Evolutionary conservation across 2,113 vertebrate species (phyloP).

Genomic region (Todiramphus saurophagus): DNA sequence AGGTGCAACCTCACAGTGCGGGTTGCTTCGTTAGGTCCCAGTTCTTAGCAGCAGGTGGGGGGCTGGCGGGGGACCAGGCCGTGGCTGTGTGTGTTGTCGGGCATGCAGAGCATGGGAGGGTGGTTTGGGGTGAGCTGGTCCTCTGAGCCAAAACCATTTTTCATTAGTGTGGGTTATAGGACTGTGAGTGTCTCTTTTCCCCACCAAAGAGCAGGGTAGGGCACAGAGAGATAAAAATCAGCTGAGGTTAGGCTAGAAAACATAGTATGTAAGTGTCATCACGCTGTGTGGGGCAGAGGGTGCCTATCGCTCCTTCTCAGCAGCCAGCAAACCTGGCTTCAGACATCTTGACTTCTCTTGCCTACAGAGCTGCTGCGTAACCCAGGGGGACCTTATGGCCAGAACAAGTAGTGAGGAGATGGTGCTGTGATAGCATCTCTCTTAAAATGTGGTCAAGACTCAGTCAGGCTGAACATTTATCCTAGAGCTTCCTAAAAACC

Average conservation of each 20-base stretch:
- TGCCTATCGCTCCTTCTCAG: neutral
- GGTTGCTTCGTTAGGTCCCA: neutral
- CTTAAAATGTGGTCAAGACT: neutral
- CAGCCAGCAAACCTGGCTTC: neutral
- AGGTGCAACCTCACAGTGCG: neutral
- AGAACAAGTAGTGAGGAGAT: neutral
- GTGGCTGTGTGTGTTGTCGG: accelerated
- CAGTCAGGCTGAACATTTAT: neutral
- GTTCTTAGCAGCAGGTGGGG: neutral
- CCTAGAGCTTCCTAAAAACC: neutral
- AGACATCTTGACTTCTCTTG: neutral
- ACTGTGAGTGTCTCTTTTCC: neutral
- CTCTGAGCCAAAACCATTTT: neutral
- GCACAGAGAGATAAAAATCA: neutral
- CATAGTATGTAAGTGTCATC: neutral
- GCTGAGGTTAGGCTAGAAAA: neutral
- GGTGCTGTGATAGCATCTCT: neutral
- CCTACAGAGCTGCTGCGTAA: neutral
- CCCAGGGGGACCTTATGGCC: neutral
- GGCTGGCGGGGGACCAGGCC: neutral
- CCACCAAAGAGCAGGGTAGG: neutral
- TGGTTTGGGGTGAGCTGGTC: neutral
- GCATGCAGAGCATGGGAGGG: neutral
- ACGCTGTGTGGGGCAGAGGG: neutral
- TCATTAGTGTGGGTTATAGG: neutral